phyloP scores from a whole-genome alignment of 2,113 vertebrate genomes.

The Pomatostomus ruficeps region DNA sequence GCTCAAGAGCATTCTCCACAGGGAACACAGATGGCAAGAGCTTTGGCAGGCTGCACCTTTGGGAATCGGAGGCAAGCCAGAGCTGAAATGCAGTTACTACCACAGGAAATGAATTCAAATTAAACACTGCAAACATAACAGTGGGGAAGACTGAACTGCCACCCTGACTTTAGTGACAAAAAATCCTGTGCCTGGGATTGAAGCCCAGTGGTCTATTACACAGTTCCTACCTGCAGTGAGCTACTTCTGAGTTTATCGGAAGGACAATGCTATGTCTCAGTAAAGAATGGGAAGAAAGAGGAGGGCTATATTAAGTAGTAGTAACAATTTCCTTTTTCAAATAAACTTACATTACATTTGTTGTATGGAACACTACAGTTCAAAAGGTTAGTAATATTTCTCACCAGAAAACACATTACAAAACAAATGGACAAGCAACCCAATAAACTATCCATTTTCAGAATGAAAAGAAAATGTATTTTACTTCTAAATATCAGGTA shows the following conservation, averaged over 20 bases:
- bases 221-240: not conserved
- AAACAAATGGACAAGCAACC: not conserved
- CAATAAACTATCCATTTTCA: not conserved
- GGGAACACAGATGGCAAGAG: not conserved
- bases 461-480: not conserved
- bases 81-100: not conserved
- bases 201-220: not conserved
- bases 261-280: not conserved
- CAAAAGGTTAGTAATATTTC: not conserved
- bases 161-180: not conserved
- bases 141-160: not conserved
- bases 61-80: not conserved
- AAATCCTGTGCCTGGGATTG: not conserved
- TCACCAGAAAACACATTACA: not conserved
- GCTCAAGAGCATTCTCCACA: not conserved
- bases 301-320: not conserved
- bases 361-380: not conserved
- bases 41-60: not conserved
- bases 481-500: not conserved
- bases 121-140: not conserved
- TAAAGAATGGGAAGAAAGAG: not conserved
- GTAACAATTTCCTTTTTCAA: not conserved
- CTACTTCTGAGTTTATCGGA: not conserved
- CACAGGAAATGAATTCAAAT: conserved; percentile 28
- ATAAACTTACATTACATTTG: not conserved